These are phyloP conservation scores for Lerema accius DNA, from an alignment of 1,140 invertebrate species.

Conservation along the genomic window DNA sequence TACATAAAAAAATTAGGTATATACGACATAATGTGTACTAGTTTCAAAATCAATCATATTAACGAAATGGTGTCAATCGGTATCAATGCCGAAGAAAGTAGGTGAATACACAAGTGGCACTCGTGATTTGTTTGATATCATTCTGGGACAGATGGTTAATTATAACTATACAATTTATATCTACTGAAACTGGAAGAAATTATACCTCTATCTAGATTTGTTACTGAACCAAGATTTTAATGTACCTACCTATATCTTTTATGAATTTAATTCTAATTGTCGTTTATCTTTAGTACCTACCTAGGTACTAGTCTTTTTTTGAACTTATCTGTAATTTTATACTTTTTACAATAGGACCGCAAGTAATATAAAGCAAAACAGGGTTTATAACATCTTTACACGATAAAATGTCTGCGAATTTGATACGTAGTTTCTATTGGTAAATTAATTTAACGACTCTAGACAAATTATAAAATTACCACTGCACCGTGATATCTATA, in stretches of 20 bases:
- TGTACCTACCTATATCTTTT: too few relatives aligned
- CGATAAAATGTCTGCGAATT: neutral
- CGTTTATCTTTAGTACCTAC: too few relatives aligned
- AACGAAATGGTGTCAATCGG: conserved; percentile 55
- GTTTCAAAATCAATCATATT: conserved; percentile 32
- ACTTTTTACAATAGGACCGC: too few relatives aligned
- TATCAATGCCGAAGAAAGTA: conserved; percentile 58
- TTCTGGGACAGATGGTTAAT: conserved; percentile 42
- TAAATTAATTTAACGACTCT: conserved; percentile 10
- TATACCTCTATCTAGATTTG: too few relatives aligned
- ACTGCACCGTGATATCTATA: neutral
- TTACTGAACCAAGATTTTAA: too few relatives aligned
- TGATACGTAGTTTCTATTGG: too few relatives aligned
- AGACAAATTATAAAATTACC: conserved; percentile 8
- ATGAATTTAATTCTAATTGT: too few relatives aligned
- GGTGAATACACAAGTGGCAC: conserved; percentile 50
- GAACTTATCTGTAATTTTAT: too few relatives aligned
- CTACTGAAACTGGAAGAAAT: too few relatives aligned
- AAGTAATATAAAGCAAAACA: too few relatives aligned
- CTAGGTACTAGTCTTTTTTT: too few relatives aligned
- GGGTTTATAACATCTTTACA: neutral
- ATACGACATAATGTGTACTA: neutral
- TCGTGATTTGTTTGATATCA: conserved; percentile 44
- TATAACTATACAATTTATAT: conserved; percentile 1
- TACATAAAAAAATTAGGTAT: neutral